These are phyloP conservation scores for Zapus hudsonius DNA, from an alignment of 2,113 vertebrate genomes.

Conservation along the genomic window DNA sequence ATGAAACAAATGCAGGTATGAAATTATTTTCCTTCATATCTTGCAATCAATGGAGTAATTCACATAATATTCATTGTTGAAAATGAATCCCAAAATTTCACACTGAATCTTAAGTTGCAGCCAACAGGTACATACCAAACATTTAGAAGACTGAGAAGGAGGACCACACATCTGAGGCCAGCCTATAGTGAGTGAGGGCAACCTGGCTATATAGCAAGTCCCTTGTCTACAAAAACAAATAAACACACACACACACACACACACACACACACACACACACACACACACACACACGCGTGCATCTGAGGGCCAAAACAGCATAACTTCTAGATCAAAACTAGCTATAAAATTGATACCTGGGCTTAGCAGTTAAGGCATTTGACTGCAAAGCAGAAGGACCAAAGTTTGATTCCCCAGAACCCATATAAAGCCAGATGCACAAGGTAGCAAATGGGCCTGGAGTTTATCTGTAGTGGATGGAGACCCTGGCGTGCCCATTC, in stretches of 20 bases:
- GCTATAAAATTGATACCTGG: not conserved
- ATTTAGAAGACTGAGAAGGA: not conserved
- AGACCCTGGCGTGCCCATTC: too few species aligned
- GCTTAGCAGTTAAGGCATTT: too few species aligned
- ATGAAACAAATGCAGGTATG: not conserved
- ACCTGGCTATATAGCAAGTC: not conserved
- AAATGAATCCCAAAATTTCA: constrained; percentile 22
- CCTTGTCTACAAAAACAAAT: too few species aligned
- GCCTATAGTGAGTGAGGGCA: not conserved
- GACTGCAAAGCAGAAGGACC: too few species aligned
- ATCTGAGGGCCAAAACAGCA: not conserved
- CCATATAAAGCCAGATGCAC: too few species aligned
- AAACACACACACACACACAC: too few species aligned
- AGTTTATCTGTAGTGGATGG: too few species aligned
- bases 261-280: too few species aligned
- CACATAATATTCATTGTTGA: not conserved
- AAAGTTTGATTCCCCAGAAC: too few species aligned
- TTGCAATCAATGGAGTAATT: constrained; percentile 20
- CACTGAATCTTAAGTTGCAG: not conserved
- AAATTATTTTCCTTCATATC: not conserved
- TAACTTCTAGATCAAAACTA: not conserved
- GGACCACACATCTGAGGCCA: not conserved
- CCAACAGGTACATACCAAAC: not conserved
- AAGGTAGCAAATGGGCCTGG: too few species aligned
- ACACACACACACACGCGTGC: too few species aligned